These are phyloP conservation scores for Hippocampus zosterae DNA, from an alignment of 2,113 vertebrate species.

Conservation along the genomic window DNA sequence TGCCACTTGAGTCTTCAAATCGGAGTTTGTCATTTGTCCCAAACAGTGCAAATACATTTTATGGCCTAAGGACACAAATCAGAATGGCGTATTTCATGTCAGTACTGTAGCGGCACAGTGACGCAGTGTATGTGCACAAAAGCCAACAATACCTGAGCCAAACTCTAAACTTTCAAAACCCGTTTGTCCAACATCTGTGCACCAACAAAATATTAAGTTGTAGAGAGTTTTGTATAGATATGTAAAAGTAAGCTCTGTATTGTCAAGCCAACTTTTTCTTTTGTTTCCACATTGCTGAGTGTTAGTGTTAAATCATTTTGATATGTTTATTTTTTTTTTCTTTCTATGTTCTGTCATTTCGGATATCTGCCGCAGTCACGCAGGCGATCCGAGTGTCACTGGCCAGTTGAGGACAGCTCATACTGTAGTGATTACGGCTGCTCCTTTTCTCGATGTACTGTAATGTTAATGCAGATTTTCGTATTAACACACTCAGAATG, in stretches of 20 bases:
- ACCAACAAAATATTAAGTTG: not conserved
- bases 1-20: not conserved
- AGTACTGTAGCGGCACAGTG: not conserved
- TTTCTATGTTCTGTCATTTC: constrained; percentile 24
- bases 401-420: constrained; percentile 26
- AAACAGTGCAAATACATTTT: not conserved
- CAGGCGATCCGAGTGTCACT: not conserved
- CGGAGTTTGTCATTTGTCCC: not conserved
- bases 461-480: constrained; percentile 25
- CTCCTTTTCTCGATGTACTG: constrained; percentile 33
- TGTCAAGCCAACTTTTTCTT: not conserved
- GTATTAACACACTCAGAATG: constrained; percentile 6
- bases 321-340: not conserved
- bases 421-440: constrained; percentile 32
- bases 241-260: not conserved
- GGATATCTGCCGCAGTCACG: constrained; percentile 20
- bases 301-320: not conserved
- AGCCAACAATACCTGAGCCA: not conserved
- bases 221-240: not conserved
- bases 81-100: not conserved
- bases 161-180: not conserved
- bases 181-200: not conserved
- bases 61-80: not conserved
- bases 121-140: not conserved
- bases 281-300: not conserved